Conservation (phyloP, 23 tunicate genomes). For the Phallusia fumigata region DNA sequence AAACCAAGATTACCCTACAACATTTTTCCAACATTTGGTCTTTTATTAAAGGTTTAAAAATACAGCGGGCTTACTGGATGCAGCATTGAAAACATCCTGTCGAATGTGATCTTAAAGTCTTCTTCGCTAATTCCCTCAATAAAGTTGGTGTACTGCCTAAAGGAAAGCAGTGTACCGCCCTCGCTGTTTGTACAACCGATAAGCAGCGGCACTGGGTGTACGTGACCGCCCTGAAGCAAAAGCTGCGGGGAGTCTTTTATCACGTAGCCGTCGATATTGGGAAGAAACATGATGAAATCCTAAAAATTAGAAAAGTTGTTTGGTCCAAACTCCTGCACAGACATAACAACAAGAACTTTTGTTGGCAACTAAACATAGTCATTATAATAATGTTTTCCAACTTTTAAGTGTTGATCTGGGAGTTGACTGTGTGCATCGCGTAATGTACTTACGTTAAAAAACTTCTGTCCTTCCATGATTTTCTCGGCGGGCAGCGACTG, state of each 20-base stretch:
- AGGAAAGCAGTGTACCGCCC: constrained; percentile 45
- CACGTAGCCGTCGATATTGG: constrained; percentile 77
- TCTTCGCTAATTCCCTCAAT: constrained; percentile 53
- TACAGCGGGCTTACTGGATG: neutral
- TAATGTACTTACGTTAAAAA: constrained; percentile 6
- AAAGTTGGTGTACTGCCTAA: constrained; percentile 34
- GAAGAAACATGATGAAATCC: constrained; percentile 18
- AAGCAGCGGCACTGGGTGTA: constrained; percentile 55
- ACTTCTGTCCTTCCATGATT: constrained; percentile 1
- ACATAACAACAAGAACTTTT: too few species aligned
- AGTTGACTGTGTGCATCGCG: too few species aligned
- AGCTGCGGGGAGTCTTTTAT: constrained; percentile 51
- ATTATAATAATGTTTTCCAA: too few species aligned
- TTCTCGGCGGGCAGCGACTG: neutral
- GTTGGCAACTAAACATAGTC: too few species aligned
- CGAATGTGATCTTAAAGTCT: constrained; percentile 30
- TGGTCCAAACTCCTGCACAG: too few species aligned
- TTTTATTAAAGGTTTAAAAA: too few species aligned
- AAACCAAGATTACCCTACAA: neutral
- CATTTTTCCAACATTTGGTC: too few species aligned
- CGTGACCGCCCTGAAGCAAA: constrained; percentile 42
- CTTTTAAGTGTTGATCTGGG: too few species aligned
- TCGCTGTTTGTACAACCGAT: constrained; percentile 84
- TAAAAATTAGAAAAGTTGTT: neutral
- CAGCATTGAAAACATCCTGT: constrained; percentile 11